Base-by-base conservation (phyloP, 2,888 invertebrate species). In the Crossocerus cetratus region DNA sequence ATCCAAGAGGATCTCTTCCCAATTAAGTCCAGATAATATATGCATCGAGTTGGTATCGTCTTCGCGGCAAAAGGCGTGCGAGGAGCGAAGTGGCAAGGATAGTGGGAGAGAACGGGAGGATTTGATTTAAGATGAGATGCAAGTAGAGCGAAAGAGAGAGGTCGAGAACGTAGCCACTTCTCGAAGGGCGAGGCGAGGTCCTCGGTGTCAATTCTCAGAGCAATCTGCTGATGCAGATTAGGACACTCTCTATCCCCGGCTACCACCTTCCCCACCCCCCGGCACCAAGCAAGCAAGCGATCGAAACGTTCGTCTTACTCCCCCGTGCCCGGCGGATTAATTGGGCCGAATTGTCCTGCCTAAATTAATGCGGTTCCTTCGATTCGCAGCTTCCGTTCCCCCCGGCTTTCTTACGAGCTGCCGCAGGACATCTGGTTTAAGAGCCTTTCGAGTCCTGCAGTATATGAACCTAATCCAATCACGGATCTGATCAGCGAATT, bases 191-290 rank as follows among this genome's bases (percentile, higher is more conserved):
- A 71, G 77, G 81, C 77, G 60, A 82, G 86, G 83, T 86, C 81
- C 85, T 82, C 81, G 76, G 85, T 87, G 89, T 88, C 90, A 90
- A 90, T 89, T 90, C 90, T 90, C 90, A 87, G 86, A 89, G 89
- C 90, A 90, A 90, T 90, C 90, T 90, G 80, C 86, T 83, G 84
- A 90, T 90, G 90, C 87, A 90, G 90, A 90, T 90, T 89, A 90
- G 89, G 66, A 72, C 65, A 70, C 70, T 20, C 22, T 67, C 72
- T 69, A 60, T 68, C 71, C 69, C 63, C 32, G 32, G 32, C 32
- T 32, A 32, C 63, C 42, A 56, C 63, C 44, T 22, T 67, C 62
- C 55, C 56, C 53, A 0, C 13, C 61, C 49, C 32, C 63, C 42
- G 18, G 54, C 44, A 16, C 45, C 56, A 32, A 11, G 8, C 32